A percentile compares a stretch with the other conserved stretches of the same genome.
Conservation (phyloP, 2,113 vertebrate genomes). For the Alosa alosa region DNA sequence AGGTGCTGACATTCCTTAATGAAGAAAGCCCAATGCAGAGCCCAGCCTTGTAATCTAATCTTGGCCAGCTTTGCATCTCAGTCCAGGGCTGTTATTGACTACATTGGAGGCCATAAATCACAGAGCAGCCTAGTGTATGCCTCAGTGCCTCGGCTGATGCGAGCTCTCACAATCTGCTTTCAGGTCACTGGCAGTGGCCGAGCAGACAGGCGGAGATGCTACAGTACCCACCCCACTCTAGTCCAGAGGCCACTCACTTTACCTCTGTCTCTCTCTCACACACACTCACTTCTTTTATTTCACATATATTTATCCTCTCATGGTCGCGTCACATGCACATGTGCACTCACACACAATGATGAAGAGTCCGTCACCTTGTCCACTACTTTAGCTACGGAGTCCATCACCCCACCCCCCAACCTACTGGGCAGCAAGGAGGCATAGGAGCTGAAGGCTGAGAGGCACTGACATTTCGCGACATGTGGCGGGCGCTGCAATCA, state of each 20-base stretch:
- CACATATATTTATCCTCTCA: not conserved
- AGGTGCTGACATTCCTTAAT: constrained; percentile 52
- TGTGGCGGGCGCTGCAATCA: constrained; percentile 48
- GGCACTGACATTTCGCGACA: constrained; percentile 58
- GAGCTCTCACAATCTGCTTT: constrained; percentile 56
- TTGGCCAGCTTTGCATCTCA: constrained; percentile 60
- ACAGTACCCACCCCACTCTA: constrained; percentile 49
- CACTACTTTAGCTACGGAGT: constrained; percentile 31
- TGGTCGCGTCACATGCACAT: not conserved
- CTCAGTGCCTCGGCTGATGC: constrained; percentile 53
- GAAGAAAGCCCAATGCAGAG: constrained; percentile 50
- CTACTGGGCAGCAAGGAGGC: constrained; percentile 33
- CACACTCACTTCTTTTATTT: not conserved
- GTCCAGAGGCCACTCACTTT: not conserved
- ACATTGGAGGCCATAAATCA: constrained; percentile 69
- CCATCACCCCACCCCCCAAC: not conserved
- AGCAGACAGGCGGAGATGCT: constrained; percentile 38
- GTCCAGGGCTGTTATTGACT: constrained; percentile 67
- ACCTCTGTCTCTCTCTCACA: not conserved
- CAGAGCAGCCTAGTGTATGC: constrained; percentile 44
- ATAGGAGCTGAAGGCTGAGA: constrained; percentile 40
- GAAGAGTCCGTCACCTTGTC: not conserved
- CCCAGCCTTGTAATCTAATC: constrained; percentile 50
- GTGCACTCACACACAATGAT: not conserved
- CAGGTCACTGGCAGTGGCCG: constrained; percentile 52